Conservation (phyloP, 2,113 vertebrate genomes). For the Holacanthus passer region DNA sequence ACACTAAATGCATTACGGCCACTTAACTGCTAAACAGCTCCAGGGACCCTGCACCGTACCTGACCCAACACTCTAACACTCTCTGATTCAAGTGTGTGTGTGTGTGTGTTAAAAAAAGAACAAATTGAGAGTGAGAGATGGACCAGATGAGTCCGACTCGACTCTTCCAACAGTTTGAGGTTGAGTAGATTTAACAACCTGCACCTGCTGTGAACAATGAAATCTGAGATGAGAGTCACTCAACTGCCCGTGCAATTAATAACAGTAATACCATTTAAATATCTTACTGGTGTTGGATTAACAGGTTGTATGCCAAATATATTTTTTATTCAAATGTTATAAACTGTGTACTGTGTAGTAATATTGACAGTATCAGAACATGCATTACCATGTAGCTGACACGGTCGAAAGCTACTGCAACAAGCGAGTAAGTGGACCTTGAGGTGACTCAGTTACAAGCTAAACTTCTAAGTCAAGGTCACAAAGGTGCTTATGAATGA, state of each 20-base stretch:
- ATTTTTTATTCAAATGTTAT: not conserved
- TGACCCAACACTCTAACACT: slow-evolving; percentile 60
- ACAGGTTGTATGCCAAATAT: not conserved
- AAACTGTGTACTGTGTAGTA: too few relatives aligned
- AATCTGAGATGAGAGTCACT: slow-evolving; percentile 24
- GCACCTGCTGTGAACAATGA: slow-evolving; percentile 42
- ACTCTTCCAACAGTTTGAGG: slow-evolving; percentile 26
- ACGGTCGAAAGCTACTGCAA: not conserved
- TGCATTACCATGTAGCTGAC: not conserved
- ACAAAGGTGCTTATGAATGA: not conserved
- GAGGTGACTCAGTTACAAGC: not conserved
- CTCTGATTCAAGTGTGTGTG: slow-evolving; percentile 49
- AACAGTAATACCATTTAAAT: not conserved
- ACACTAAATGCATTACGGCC: slow-evolving; percentile 72
- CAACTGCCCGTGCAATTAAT: not conserved
- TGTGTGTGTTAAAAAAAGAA: slow-evolving; percentile 25
- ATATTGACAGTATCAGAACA: not conserved
- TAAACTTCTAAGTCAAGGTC: not conserved
- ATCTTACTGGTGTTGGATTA: not conserved
- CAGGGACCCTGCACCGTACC: slow-evolving; percentile 49
- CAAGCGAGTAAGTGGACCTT: not conserved
- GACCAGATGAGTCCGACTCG: slow-evolving; percentile 43
- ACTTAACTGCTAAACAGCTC: slow-evolving; percentile 71
- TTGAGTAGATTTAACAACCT: slow-evolving; percentile 50
- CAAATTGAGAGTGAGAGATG: slow-evolving; percentile 22